phyloP scores from a whole-genome alignment of 2,797 vertebrate species.

The Carduelis carduelis region DNA sequence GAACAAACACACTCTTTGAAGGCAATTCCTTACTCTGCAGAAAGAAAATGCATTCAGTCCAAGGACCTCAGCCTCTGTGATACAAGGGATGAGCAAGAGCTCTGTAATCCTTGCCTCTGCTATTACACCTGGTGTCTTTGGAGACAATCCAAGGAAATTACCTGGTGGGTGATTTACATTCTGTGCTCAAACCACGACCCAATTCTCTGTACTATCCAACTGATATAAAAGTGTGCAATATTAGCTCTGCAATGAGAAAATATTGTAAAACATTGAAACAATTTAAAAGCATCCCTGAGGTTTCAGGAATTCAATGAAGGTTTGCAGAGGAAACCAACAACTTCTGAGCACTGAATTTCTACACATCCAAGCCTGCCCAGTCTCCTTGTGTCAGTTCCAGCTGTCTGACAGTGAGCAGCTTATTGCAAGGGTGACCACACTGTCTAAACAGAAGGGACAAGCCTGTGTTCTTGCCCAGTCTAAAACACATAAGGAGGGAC shows the following conservation, averaged over 20 bases:
- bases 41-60: neutral
- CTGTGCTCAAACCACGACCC: neutral
- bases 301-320: neutral
- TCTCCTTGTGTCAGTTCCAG: neutral
- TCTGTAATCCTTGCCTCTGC: neutral
- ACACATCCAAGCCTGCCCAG: neutral
- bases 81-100: neutral
- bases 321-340: neutral
- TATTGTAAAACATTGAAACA: fast-evolving
- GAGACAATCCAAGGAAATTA: neutral
- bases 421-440: neutral
- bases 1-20: neutral
- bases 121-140: neutral
- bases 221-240: neutral
- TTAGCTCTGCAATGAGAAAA: neutral
- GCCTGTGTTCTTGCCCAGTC: neutral
- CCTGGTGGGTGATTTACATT: neutral
- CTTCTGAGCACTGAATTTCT: neutral
- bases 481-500: neutral
- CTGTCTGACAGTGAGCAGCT: neutral
- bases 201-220: neutral
- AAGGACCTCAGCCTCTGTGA: neutral
- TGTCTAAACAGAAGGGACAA: neutral
- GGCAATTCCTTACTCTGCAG: neutral
- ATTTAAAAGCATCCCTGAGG: neutral